Base-by-base conservation (phyloP, 2,797 vertebrate species). In the Hafferia zeledoni region DNA sequence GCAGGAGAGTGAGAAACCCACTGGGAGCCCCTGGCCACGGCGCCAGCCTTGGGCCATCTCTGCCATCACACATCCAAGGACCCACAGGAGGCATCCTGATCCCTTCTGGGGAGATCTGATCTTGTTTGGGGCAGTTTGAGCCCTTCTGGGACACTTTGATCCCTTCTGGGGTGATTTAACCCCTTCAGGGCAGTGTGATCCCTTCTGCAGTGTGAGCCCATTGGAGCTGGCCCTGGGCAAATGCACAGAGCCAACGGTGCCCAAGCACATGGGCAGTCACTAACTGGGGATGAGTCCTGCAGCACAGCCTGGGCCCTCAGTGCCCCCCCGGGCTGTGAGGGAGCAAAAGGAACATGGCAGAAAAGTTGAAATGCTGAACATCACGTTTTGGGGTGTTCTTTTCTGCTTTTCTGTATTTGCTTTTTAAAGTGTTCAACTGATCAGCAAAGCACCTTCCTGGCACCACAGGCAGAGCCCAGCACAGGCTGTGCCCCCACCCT, bases 301-400 rank as follows among this genome's bases (percentile, higher is more conserved):
- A 30, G n/a, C 9, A 37, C 43, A 49, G 56, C 64, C 37, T 25
- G 10, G 2, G 8, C 52, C 44, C 31, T 55, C 37, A 10, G 39
- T 2, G 5, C 41, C 37, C 33, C 79, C 23, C 16, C 17, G 46
- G 10, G 22, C 7, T 43, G 9, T 1, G 7, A 71, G 31, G 15
- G 39, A 47, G 31, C 30, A 25, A 46, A 67, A 65, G 39, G 41
- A 18, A 1, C 1, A 7, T 0, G 4, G 47, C 47, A 57, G 18
- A 23, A 14, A 83, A 43, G 5, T 41, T 61, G 44, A 47, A 92
- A 33, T 47, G 39, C 23, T 59, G 49, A n/a, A 70, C 13, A 30
- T 16, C 0, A 0, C 10, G n/a, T n/a, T n/a, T n/a, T n/a, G n/a
- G n/a, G n/a, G n/a, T 4, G 25, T 57, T 46, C 14, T 37, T 7